Percentiles rank a stretch among this genome's conserved stretches.
phyloP scores from a whole-genome alignment of 2,797 vertebrate genomes.

The Gadopsis marmoratus region DNA sequence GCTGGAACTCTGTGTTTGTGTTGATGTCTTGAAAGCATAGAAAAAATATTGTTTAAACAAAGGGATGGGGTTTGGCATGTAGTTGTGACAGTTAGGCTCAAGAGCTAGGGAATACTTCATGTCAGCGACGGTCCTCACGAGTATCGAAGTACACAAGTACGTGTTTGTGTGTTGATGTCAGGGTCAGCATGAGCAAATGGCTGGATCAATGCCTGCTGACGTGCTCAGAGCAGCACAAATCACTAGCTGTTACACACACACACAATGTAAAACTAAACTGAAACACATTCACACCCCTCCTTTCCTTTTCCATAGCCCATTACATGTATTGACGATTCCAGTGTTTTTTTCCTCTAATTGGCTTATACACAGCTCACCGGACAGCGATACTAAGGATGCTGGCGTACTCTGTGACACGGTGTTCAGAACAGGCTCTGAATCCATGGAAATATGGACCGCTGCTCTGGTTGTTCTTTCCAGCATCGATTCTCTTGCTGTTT shows the following conservation, averaged over 20 bases:
- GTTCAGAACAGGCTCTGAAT: constrained; percentile 54
- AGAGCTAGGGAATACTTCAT: neutral
- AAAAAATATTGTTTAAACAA: neutral
- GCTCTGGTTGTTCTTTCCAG: constrained; percentile 67
- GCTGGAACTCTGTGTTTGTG: neutral
- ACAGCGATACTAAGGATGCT: constrained; percentile 39
- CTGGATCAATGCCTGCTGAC: constrained; percentile 68
- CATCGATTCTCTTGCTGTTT: constrained; percentile 57
- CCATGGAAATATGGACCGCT: constrained; percentile 61
- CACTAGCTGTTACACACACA: constrained; percentile 44
- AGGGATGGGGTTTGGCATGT: neutral
- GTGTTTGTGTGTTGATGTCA: constrained; percentile 20
- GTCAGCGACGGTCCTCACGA: neutral
- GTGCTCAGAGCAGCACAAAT: constrained; percentile 57
- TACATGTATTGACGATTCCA: constrained; percentile 74
- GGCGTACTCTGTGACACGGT: constrained; percentile 42
- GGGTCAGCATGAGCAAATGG: constrained; percentile 37
- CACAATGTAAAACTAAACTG: constrained; percentile 24
- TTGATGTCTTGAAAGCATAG: no score
- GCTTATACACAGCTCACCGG: constrained; percentile 70
- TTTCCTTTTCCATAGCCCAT: constrained; percentile 54
- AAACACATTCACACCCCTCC: neutral
- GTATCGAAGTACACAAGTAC: constrained; percentile 10
- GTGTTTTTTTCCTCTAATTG: constrained; percentile 65
- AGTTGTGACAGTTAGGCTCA: neutral